Conservation (phyloP, 2,888 invertebrate species). For the Pterobdella sp. region DNA sequence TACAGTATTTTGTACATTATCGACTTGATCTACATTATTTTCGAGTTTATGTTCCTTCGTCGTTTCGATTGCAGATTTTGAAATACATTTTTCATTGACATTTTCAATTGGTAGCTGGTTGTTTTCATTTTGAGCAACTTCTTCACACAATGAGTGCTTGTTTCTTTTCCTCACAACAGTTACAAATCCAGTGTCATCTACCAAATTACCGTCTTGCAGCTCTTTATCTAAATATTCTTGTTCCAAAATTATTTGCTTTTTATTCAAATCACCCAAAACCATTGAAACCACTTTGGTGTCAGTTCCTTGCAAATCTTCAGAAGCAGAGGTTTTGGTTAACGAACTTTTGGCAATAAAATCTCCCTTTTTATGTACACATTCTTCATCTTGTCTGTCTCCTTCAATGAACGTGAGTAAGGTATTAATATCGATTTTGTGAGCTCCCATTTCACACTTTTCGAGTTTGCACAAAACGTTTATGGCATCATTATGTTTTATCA, state of each 20-base stretch:
- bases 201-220: neutral
- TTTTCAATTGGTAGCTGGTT: too few relatives aligned
- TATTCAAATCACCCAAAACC: neutral
- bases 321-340: neutral
- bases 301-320: neutral
- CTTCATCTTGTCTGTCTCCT: neutral
- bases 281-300: neutral
- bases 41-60: too few relatives aligned
- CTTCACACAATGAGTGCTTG: neutral
- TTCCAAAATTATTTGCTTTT: neutral
- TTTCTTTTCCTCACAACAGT: neutral
- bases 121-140: too few relatives aligned
- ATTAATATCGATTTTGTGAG: neutral
- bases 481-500: neutral
- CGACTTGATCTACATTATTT: too few relatives aligned
- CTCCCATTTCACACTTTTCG: slow-evolving; percentile 3
- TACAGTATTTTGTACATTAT: too few relatives aligned
- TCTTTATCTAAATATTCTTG: slow-evolving; percentile 4
- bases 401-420: slow-evolving; percentile 5
- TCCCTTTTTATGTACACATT: neutral
- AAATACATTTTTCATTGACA: too few relatives aligned
- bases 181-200: neutral
- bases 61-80: too few relatives aligned
- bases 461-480: neutral
- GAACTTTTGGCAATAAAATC: too few relatives aligned